Percentiles rank a stretch among this genome's conserved stretches.
Conservation (phyloP, 2,113 vertebrate species). For the Lycaon pictus region DNA sequence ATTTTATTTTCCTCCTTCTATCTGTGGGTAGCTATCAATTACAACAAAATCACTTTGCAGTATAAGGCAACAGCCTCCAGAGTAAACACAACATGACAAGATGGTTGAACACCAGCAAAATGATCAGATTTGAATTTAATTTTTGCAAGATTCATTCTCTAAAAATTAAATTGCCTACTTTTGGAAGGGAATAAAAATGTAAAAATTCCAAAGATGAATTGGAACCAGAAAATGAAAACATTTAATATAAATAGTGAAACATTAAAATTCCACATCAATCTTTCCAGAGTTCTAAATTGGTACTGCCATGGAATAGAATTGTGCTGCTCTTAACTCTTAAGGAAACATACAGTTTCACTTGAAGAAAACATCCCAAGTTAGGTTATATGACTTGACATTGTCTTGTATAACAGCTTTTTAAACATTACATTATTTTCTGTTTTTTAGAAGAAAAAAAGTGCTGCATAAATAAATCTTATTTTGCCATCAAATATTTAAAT, state of each 20-base stretch:
- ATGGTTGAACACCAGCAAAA: background rate
- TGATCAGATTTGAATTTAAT: constrained; percentile 1
- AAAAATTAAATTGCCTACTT: background rate
- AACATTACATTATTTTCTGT: background rate
- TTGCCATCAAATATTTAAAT: background rate
- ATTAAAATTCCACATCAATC: background rate
- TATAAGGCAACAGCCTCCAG: background rate
- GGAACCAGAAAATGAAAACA: background rate
- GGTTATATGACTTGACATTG: background rate
- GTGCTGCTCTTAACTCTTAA: background rate
- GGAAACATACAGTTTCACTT: background rate
- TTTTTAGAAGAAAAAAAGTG: background rate
- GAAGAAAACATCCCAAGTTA: background rate
- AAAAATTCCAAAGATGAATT: background rate
- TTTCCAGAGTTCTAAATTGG: background rate
- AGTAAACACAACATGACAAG: background rate
- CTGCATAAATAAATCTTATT: background rate
- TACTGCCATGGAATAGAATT: background rate
- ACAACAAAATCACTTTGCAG: background rate
- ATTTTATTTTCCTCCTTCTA: background rate
- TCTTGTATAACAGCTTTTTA: background rate
- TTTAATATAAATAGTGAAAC: constrained; percentile 33
- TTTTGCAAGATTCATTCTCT: background rate
- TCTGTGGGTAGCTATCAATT: background rate
- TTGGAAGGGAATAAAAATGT: background rate